phyloP scores from a whole-genome alignment of 1,140 invertebrate species.

The Sogatella furcifera region DNA sequence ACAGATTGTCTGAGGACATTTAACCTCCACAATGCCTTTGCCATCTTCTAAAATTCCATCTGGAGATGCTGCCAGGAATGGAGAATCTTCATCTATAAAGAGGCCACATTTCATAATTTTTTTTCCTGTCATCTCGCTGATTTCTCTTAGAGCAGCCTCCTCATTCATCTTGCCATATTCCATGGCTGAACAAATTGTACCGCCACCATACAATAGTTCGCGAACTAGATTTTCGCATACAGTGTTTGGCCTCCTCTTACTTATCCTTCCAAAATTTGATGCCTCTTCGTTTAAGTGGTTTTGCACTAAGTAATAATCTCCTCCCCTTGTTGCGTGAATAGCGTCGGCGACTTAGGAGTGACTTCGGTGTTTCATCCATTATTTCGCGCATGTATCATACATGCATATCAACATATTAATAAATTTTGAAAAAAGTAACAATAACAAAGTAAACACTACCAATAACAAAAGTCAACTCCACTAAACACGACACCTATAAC shows the following conservation, averaged over 20 bases:
- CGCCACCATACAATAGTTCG: conserved; percentile 19
- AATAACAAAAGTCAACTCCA: too few species aligned
- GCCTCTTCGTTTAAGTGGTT: conserved; percentile 22
- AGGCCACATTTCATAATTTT: not conserved
- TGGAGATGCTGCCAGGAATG: not conserved
- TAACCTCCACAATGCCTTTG: not conserved
- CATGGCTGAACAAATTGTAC: not conserved
- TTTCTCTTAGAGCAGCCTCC: not conserved
- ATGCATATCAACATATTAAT: too few species aligned
- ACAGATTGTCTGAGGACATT: not conserved
- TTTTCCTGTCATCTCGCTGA: not conserved
- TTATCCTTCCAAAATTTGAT: conserved; percentile 30
- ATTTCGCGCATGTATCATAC: too few species aligned
- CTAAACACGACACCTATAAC: too few species aligned
- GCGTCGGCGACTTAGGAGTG: too few species aligned
- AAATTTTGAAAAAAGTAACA: too few species aligned
- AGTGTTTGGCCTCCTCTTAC: conserved; percentile 22
- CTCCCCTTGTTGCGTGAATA: too few species aligned
- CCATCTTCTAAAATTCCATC: not conserved
- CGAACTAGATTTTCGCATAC: conserved; percentile 20
- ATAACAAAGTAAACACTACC: too few species aligned
- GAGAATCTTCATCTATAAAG: not conserved
- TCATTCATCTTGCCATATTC: not conserved
- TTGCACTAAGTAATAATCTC: too few species aligned
- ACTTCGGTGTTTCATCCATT: too few species aligned